A percentile compares a stretch with the other conserved stretches of the same genome.
Evolutionary conservation across 1,140 invertebrate genomes (phyloP).

Genomic region (Drosophila suzukii): DNA sequence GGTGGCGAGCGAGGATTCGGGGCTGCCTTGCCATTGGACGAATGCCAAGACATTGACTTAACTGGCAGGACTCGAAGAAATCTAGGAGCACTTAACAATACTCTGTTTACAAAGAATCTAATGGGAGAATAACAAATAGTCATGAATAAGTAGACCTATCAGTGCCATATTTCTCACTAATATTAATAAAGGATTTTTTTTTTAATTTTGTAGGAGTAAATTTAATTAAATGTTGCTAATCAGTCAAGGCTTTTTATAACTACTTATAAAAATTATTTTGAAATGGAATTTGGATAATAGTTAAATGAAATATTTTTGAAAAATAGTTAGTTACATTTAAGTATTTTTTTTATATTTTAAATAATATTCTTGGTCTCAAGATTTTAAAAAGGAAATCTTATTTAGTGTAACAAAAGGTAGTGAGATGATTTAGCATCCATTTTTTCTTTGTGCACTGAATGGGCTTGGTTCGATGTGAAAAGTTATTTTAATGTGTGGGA

Average conservation of each 20-base stretch:
- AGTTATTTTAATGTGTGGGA: slow-evolving; percentile 17
- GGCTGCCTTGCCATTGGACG: slow-evolving; percentile 32
- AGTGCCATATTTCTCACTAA: too few species aligned
- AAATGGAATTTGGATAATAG: too few species aligned
- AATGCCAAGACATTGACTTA: slow-evolving; percentile 46
- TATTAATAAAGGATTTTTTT: too few species aligned
- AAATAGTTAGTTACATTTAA: too few species aligned
- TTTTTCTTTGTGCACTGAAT: slow-evolving; percentile 6
- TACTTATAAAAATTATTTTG: too few species aligned
- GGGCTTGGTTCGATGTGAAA: neutral
- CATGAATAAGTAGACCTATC: neutral
- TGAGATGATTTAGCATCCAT: neutral
- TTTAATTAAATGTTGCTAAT: too few species aligned
- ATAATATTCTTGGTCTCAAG: neutral
- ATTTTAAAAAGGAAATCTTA: neutral
- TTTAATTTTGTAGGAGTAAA: too few species aligned
- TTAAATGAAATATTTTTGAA: too few species aligned
- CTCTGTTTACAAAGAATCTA: neutral
- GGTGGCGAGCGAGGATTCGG: slow-evolving; percentile 1
- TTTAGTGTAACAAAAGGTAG: neutral
- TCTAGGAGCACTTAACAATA: neutral
- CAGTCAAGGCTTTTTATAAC: too few species aligned
- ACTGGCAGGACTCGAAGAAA: slow-evolving; percentile 12
- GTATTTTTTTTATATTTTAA: too few species aligned
- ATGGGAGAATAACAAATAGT: neutral